A percentile compares a stretch with the other conserved stretches of the same genome.
phyloP scores from a whole-genome alignment of 2,113 vertebrate species.

The Carettochelys insculpta region DNA sequence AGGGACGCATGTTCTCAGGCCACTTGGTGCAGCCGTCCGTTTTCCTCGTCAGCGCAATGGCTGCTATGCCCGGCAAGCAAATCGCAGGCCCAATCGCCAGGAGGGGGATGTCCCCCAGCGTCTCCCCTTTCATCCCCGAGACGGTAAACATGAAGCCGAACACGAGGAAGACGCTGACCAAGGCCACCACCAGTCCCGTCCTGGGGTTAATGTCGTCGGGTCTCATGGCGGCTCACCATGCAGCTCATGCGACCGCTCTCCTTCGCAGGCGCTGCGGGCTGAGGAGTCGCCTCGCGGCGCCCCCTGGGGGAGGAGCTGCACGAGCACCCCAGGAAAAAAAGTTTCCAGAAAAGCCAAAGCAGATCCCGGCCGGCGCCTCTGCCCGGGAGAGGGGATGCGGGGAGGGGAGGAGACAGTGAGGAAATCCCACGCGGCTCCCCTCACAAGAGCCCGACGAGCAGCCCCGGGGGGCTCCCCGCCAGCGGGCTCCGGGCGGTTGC shows the following conservation, averaged over 20 bases:
- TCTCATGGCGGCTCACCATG: constrained; percentile 78
- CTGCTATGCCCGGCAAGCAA: constrained; percentile 83
- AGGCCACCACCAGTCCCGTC: constrained; percentile 85
- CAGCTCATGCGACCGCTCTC: background rate
- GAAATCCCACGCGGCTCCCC: background rate
- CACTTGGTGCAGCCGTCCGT: constrained; percentile 85
- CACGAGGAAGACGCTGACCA: constrained; percentile 86
- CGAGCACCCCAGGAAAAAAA: background rate
- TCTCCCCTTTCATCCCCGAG: constrained; percentile 87
- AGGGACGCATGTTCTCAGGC: constrained; percentile 74
- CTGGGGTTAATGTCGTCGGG: constrained; percentile 86
- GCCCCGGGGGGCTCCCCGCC: too few relatives aligned
- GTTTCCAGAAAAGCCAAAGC: background rate
- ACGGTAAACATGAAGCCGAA: constrained; percentile 90
- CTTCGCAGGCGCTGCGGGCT: background rate
- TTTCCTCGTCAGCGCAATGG: constrained; percentile 82
- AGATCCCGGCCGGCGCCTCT: background rate
- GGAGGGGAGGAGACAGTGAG: too few relatives aligned
- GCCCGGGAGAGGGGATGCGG: background rate
- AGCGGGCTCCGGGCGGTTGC: too few relatives aligned
- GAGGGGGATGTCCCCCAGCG: constrained; percentile 82
- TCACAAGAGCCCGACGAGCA: too few relatives aligned
- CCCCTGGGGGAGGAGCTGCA: background rate
- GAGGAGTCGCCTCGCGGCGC: background rate
- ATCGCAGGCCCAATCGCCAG: constrained; percentile 86